Percentiles rank a stretch among this genome's conserved stretches.
Evolutionary conservation across 92 coral and sea anemone genomes (phyloP).

Genomic region (Pocillopora grandis): DNA sequence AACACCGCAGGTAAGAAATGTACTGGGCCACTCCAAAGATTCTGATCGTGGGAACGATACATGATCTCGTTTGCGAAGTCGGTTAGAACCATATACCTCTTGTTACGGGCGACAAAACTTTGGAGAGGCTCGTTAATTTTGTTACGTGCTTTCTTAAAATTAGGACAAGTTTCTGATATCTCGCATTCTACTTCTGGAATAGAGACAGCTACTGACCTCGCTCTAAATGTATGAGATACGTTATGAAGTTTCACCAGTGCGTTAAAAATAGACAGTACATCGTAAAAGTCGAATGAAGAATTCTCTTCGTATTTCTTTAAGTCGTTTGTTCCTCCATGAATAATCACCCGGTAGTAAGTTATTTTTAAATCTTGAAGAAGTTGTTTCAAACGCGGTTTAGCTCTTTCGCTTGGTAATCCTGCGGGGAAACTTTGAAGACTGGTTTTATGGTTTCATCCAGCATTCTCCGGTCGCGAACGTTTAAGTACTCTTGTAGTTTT

Average conservation of each 20-base stretch:
- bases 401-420: conserved; percentile 60
- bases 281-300: background rate
- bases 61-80: too few relatives aligned
- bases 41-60: too few relatives aligned
- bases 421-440: conserved; percentile 45
- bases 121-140: conserved; percentile 40
- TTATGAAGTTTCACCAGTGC: conserved; percentile 54
- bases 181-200: conserved; percentile 75
- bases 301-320: conserved; percentile 24
- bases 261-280: conserved; percentile 33
- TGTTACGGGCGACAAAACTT: too few relatives aligned
- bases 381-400: conserved; percentile 33
- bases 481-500: conserved; percentile 40
- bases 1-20: too few relatives aligned
- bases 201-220: conserved; percentile 64
- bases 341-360: conserved; percentile 75
- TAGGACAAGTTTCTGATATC: conserved; percentile 24
- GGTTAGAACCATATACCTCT: too few relatives aligned
- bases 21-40: too few relatives aligned
- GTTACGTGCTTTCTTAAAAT: conserved; percentile 5
- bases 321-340: conserved; percentile 84
- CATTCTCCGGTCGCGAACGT: conserved; percentile 30
- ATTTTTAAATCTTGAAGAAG: conserved; percentile 9
- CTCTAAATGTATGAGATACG: conserved; percentile 40
- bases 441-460: background rate